Base-by-base conservation (phyloP, 2,797 vertebrate genomes). In the Trachops cirrhosus region DNA sequence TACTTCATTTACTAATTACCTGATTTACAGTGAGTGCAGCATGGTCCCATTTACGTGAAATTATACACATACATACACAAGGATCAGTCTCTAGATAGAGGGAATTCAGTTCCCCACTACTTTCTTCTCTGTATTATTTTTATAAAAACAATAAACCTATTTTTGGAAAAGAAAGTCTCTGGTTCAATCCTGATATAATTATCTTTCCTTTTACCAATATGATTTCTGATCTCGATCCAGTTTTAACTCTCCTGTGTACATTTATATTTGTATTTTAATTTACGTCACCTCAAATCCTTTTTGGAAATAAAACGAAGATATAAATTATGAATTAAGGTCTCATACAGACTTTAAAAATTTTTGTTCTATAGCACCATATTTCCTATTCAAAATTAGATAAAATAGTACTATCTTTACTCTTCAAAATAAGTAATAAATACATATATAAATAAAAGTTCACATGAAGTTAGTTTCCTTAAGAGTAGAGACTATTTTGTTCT, bases 81-180 rank as follows among this genome's bases (percentile, higher is more conserved):
- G 26, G 39, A 84, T 67, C 26, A 89, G 59, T 89, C 46, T 90
- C 67, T 52, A 94, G 46, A 87, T 10, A 93, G 70, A 91, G 29
- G 34, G 41, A 93, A 93, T 96, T 92, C 62, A 48, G 44, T 29
- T 88, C 85, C 93, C 22, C 62, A 59, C 29, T 83, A 87, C 50
- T 75, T 93, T 90, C 68, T 93, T 84, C 50, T 96, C 62, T 86
- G 16, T 82, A 48, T 89, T 91, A 89, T 91, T 94, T 96, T 94
- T 87, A 85, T 14, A 94, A 89, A 97, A 97, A 93, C 48, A 97
- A 90, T 92, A 83, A 86, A 96, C 57, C 44, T 93, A 62, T 89
- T 97, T 97, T 97, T 22, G 12, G 90, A 96, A 96, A 96, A 96
- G 84, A 95, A 86, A 95, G 71, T 54, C 74, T 97, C 89, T 90